These are phyloP conservation scores for Muraenolepis orangiensis DNA, from an alignment of 2,797 vertebrate genomes.

Conservation along the genomic window DNA sequence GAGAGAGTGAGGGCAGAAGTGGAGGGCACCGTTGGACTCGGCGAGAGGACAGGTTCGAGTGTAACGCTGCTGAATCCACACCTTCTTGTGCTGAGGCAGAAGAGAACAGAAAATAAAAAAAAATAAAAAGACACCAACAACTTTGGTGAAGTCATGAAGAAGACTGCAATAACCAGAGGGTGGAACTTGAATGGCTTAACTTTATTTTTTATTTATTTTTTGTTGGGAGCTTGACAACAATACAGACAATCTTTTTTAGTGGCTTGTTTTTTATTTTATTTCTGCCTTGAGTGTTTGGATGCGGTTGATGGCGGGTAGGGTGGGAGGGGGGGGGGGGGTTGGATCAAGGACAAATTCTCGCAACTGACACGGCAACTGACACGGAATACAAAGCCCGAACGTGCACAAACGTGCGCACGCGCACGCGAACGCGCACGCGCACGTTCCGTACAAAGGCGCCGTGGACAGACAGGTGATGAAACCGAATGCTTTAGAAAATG, in stretches of 20 bases:
- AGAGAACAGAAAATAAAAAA: neutral
- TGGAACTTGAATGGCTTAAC: neutral
- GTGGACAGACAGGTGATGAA: too few species aligned
- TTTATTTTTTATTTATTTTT: neutral
- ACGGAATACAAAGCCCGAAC: neutral
- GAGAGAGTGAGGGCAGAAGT: too few species aligned
- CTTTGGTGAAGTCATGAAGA: neutral
- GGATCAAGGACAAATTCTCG: neutral
- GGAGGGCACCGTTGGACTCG: neutral
- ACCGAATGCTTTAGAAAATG: too few species aligned
- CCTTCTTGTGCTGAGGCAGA: neutral
- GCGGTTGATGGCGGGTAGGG: too few species aligned
- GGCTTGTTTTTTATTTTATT: neutral
- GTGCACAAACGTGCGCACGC: neutral
- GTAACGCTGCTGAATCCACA: neutral
- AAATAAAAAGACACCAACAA: too few species aligned
- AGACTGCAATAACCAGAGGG: neutral
- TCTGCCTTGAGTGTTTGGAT: neutral
- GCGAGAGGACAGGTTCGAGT: neutral
- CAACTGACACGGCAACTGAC: neutral
- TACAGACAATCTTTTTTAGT: neutral
- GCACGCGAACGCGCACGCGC: too few species aligned
- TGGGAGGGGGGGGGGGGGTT: neutral
- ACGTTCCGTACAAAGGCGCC: too few species aligned
- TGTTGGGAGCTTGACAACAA: neutral